Percentiles rank a stretch among this genome's conserved stretches.
phyloP scores from a whole-genome alignment of 2,113 vertebrate genomes.

The Erinaceus europaeus region DNA sequence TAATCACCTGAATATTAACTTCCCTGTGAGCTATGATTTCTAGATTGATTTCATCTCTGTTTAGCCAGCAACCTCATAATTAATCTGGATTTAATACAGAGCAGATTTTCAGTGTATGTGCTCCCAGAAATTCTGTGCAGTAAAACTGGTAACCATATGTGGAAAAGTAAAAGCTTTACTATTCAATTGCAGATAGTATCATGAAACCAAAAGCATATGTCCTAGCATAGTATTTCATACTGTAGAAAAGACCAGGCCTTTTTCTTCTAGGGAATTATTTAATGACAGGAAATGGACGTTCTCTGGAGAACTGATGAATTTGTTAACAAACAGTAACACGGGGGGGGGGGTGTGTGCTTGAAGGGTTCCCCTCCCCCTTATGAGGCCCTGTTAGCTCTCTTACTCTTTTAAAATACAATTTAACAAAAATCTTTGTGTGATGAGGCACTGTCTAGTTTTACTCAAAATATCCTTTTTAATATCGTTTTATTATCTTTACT shows the following conservation, averaged over 20 bases:
- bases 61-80: slow-evolving; percentile 22
- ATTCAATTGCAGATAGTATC: background rate
- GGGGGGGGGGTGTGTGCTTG: too few relatives aligned
- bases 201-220: background rate
- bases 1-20: background rate
- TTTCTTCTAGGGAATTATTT: background rate
- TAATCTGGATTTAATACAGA: background rate
- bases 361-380: background rate
- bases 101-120: slow-evolving; percentile 18
- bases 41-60: background rate
- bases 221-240: background rate
- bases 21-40: background rate
- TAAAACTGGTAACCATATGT: background rate
- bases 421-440: slow-evolving; percentile 1
- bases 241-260: too few relatives aligned
- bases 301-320: too few relatives aligned
- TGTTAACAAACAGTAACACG: too few relatives aligned
- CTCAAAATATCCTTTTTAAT: too few relatives aligned
- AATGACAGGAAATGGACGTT: background rate
- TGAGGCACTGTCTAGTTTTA: background rate
- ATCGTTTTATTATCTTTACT: too few relatives aligned
- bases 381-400: background rate
- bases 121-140: background rate
- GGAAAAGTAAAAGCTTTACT: slow-evolving; percentile 16
- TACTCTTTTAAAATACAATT: background rate